Evolutionary conservation across 2,113 vertebrate genomes (phyloP).

Genomic region (Oncorhynchus nerka): DNA sequence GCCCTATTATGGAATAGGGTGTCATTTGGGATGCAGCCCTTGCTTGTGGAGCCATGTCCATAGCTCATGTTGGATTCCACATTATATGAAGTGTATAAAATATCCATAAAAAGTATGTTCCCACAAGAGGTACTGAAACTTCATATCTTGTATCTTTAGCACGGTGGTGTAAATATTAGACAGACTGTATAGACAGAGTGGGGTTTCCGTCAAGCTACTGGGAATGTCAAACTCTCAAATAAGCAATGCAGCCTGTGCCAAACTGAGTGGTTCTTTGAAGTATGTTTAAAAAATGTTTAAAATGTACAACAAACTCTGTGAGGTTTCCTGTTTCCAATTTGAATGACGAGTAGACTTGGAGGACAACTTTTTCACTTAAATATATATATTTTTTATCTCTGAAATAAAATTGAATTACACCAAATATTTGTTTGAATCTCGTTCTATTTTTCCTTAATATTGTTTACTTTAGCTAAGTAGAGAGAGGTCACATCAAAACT

Average conservation of each 20-base stretch:
- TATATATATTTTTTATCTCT: conserved; percentile 3
- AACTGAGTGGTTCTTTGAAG: background rate
- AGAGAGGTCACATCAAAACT: conserved; percentile 81
- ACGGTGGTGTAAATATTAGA: background rate
- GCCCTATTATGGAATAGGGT: no score
- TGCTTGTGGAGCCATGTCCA: background rate
- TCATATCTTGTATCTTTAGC: background rate
- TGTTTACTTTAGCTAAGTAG: conserved; percentile 82
- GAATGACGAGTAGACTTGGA: background rate
- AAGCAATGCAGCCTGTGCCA: background rate
- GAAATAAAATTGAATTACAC: conserved; percentile 79
- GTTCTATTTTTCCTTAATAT: conserved; percentile 73
- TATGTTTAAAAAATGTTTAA: background rate
- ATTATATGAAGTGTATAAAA: background rate
- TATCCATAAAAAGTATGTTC: conserved; percentile 5
- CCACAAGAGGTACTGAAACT: background rate
- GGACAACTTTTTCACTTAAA: background rate
- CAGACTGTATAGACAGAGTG: background rate
- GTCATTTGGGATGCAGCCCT: no score
- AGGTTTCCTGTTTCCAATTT: background rate
- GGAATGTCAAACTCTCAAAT: background rate
- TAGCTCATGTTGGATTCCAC: conserved; percentile 9
- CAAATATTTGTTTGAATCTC: conserved; percentile 79
- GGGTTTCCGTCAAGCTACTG: background rate
- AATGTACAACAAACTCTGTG: background rate